Evolutionary conservation across 1,140 invertebrate species (phyloP).

Genomic region (Drosophila melanica): DNA sequence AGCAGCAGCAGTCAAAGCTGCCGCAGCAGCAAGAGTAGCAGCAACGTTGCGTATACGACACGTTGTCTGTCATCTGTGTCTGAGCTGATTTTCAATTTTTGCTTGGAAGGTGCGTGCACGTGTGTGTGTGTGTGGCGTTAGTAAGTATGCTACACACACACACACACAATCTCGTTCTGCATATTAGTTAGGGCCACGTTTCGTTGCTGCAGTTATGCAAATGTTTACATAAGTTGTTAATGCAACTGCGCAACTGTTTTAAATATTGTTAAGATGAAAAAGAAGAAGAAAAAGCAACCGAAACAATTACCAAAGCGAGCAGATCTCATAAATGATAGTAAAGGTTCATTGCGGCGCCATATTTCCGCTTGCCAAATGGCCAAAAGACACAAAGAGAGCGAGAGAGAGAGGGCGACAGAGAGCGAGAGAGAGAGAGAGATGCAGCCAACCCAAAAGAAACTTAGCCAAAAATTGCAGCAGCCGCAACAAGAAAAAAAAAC

Average conservation of each 20-base stretch:
- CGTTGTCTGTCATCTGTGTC: constrained; percentile 68
- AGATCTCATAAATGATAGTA: constrained; percentile 73
- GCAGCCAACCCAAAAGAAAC: constrained; percentile 38
- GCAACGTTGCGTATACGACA: constrained; percentile 70
- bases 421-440: neutral
- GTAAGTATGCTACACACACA: too few species aligned
- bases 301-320: constrained; percentile 44
- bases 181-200: neutral
- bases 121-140: neutral
- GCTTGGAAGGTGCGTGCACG: neutral
- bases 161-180: neutral
- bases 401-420: neutral
- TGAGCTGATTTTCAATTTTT: constrained; percentile 64
- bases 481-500: constrained; percentile 29
- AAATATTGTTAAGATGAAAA: constrained; percentile 10
- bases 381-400: neutral
- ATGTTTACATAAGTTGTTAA: constrained; percentile 30
- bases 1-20: constrained; percentile 30
- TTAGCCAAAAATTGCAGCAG: constrained; percentile 42
- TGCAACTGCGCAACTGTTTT: constrained; percentile 21
- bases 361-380: constrained; percentile 58
- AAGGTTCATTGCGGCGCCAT: constrained; percentile 60
- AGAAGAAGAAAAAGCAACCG: constrained; percentile 7
- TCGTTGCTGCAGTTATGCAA: constrained; percentile 7
- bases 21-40: constrained; percentile 28